These are phyloP conservation scores for Syngnathus typhle DNA, from an alignment of 2,113 vertebrate species.

Conservation along the genomic window DNA sequence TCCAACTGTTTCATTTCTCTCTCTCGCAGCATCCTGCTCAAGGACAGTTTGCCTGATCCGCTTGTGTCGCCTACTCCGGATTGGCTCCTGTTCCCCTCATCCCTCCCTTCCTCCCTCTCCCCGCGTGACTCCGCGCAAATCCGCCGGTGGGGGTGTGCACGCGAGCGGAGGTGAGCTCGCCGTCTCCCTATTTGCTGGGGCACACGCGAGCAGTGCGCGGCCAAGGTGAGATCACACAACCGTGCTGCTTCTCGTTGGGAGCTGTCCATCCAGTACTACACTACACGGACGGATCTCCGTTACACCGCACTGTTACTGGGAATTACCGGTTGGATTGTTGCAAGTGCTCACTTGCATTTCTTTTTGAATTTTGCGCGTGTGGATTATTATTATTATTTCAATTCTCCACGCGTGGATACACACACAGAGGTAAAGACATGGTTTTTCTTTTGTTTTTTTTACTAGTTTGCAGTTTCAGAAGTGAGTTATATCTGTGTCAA, in stretches of 20 bases:
- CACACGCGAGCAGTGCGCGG: constrained; percentile 59
- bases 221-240: constrained; percentile 56
- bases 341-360: constrained; percentile 27
- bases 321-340: constrained; percentile 49
- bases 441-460: not conserved
- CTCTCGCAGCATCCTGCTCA: not conserved
- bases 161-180: constrained; percentile 64
- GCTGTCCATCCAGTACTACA: not conserved
- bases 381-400: constrained; percentile 57
- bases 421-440: constrained; percentile 53
- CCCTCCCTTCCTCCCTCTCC: not conserved
- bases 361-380: constrained; percentile 19
- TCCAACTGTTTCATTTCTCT: not conserved
- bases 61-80: constrained; percentile 36
- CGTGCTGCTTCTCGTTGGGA: constrained; percentile 56
- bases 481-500: constrained; percentile 25
- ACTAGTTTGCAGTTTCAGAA: constrained; percentile 11
- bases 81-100: constrained; percentile 50
- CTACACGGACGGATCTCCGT: not conserved
- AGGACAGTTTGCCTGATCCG: not conserved
- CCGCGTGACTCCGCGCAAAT: constrained; percentile 67
- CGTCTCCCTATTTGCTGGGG: constrained; percentile 60
- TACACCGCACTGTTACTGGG: constrained; percentile 6
- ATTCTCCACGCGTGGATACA: constrained; percentile 53
- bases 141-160: constrained; percentile 46